Evolutionary conservation across 2,888 invertebrate species (phyloP).

Genomic region (Tetheella fluctuosa): DNA sequence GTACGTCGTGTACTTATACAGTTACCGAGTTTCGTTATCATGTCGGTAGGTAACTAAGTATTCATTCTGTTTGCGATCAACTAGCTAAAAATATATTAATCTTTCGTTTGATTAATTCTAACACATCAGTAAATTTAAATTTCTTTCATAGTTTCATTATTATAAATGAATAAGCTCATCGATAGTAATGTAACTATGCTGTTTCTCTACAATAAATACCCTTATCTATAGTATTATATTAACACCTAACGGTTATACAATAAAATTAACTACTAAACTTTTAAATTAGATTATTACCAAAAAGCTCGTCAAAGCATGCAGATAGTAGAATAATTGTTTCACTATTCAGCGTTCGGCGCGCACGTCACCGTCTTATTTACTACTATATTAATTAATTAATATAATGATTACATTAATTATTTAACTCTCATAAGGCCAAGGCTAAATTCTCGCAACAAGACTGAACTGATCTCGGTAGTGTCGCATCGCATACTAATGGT

Average conservation of each 20-base stretch:
- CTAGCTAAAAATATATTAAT: conserved; percentile 84
- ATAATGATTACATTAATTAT: conserved; percentile 81
- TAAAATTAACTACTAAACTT: conserved; percentile 80
- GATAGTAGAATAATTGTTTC: conserved; percentile 79
- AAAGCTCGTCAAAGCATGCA: conserved; percentile 85
- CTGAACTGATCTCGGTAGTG: conserved; percentile 71
- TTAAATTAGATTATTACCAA: conserved; percentile 84
- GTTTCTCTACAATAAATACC: conserved; percentile 82
- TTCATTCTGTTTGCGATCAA: conserved; percentile 75
- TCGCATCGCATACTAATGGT: conserved; percentile 67
- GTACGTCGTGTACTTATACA: conserved; percentile 55
- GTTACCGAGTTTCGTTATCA: conserved; percentile 48
- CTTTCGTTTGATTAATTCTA: conserved; percentile 76
- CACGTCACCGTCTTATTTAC: conserved; percentile 65
- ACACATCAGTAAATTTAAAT: conserved; percentile 72
- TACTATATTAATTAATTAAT: conserved; percentile 67
- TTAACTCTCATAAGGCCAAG: conserved; percentile 84
- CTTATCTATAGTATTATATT: conserved; percentile 76
- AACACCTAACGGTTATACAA: conserved; percentile 81
- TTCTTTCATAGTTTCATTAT: conserved; percentile 77
- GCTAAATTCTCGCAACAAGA: conserved; percentile 84
- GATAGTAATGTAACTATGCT: conserved; percentile 79
- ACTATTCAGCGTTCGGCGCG: conserved; percentile 77
- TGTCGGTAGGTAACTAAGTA: conserved; percentile 72
- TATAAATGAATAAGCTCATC: conserved; percentile 79